phyloP scores from a whole-genome alignment of 2,113 vertebrate genomes.

The Spea bombifrons region DNA sequence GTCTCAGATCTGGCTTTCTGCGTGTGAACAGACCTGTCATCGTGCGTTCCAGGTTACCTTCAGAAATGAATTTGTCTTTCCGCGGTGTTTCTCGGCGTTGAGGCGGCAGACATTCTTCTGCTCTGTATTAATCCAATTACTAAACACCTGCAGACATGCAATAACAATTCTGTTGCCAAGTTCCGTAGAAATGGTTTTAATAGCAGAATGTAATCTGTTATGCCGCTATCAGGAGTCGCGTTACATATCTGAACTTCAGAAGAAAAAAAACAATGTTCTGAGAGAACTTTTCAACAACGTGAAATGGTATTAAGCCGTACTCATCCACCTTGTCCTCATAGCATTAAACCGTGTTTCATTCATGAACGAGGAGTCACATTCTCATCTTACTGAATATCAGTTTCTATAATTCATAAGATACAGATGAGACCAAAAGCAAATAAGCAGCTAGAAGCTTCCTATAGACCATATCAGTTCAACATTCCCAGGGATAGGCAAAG shows the following conservation, averaged over 20 bases:
- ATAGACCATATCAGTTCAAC: too few relatives aligned
- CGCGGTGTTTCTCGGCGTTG: constrained; percentile 60
- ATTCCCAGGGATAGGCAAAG: too few relatives aligned
- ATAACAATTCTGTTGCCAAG: constrained; percentile 82
- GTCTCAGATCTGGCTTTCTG: constrained; percentile 69
- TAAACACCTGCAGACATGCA: constrained; percentile 90
- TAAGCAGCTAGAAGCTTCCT: too few relatives aligned
- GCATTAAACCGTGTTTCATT: background rate
- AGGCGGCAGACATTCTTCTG: constrained; percentile 76
- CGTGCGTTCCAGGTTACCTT: constrained; percentile 72
- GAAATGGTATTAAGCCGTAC: constrained; percentile 48
- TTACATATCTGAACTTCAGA: constrained; percentile 79
- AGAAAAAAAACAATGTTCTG: constrained; percentile 65
- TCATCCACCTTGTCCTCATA: background rate
- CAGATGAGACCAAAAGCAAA: too few relatives aligned
- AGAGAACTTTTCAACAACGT: constrained; percentile 61
- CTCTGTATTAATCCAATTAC: constrained; percentile 89
- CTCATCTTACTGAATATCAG: background rate
- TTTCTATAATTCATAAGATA: too few relatives aligned
- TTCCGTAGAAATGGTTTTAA: constrained; percentile 72
- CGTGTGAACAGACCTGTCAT: constrained; percentile 75
- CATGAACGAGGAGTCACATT: background rate
- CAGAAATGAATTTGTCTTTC: constrained; percentile 75
- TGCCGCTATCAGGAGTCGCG: constrained; percentile 72
- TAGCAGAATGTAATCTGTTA: constrained; percentile 73